These are phyloP conservation scores for Catharus fuscescens DNA, from an alignment of 2,113 vertebrate species.

Conservation along the genomic window DNA sequence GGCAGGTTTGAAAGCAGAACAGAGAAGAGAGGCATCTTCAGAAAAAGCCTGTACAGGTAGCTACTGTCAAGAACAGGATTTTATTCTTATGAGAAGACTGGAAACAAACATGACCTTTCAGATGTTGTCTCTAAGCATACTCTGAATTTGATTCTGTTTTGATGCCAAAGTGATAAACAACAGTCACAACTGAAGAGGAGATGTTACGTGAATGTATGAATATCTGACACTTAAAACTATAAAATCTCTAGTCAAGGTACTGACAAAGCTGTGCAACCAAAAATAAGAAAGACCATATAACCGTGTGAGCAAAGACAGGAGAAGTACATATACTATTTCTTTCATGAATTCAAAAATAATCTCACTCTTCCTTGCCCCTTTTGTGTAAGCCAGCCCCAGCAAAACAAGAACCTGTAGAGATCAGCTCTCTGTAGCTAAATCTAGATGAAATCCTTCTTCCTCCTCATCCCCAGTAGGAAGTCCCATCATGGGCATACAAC, in stretches of 20 bases:
- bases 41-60: background rate
- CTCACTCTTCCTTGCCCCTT: background rate
- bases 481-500: background rate
- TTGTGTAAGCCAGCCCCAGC: background rate
- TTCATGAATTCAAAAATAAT: background rate
- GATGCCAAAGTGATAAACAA: background rate
- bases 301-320: background rate
- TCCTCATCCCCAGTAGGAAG: background rate
- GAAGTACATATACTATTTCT: background rate
- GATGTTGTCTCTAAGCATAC: background rate
- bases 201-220: background rate
- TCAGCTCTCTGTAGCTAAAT: background rate
- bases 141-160: background rate
- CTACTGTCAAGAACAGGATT: background rate
- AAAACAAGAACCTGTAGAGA: background rate
- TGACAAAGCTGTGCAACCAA: background rate
- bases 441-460: background rate
- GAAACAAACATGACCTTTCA: background rate
- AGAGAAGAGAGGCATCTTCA: background rate
- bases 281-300: background rate
- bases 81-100: background rate
- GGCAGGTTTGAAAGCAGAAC: background rate
- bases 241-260: background rate
- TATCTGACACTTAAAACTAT: background rate
- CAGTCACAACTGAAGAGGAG: background rate